Percentiles rank a stretch among this genome's conserved stretches.
phyloP scores from a whole-genome alignment of 2,113 vertebrate genomes.

The Aramus guarauna region DNA sequence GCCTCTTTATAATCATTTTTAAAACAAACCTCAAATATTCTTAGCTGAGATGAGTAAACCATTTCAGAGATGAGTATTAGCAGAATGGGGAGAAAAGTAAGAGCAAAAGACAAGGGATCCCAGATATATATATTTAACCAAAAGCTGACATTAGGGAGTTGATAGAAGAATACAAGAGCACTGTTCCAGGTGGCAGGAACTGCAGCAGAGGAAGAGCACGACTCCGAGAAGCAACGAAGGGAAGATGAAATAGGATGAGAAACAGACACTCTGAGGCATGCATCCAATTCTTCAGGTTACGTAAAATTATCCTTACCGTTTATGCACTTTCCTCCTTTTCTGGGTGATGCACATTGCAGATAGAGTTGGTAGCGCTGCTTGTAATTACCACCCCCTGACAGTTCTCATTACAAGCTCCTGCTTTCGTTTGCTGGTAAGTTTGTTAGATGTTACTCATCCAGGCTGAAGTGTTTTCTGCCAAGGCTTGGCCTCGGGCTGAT shows the following conservation, averaged over 20 bases:
- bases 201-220: background rate
- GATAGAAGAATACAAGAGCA: background rate
- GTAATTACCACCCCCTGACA: background rate
- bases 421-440: background rate
- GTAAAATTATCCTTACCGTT: background rate
- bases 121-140: background rate
- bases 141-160: background rate
- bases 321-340: background rate
- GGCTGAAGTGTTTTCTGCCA: conserved; percentile 9
- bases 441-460: conserved; percentile 20
- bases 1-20: background rate
- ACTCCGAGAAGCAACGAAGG: background rate
- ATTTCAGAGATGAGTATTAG: background rate
- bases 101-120: background rate
- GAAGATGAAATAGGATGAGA: background rate
- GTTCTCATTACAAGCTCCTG: background rate
- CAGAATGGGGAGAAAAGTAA: background rate
- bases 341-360: background rate
- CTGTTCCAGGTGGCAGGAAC: conserved; percentile 1
- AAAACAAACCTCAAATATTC: background rate
- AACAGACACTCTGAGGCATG: background rate
- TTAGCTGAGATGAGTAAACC: background rate
- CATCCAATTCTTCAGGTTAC: conserved; percentile 2
- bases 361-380: background rate
- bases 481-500: background rate